Percentiles rank a stretch among this genome's conserved stretches.
Conservation (phyloP, 2,797 vertebrate genomes). For the Rhadinocentrus ornatus region DNA sequence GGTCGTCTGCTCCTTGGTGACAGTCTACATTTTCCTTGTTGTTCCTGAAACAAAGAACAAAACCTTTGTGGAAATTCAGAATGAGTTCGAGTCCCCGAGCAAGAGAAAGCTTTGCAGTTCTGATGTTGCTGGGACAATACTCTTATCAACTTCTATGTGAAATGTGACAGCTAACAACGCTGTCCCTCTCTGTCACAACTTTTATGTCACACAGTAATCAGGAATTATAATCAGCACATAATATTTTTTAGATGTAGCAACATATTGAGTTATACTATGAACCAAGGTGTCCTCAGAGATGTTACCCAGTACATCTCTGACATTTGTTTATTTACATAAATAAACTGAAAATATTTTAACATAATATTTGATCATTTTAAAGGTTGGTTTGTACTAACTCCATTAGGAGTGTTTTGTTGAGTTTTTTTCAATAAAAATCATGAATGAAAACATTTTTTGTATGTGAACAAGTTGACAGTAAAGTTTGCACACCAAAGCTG, state of each 20-base stretch:
- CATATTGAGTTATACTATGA: constrained; percentile 13
- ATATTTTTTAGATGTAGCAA: not conserved
- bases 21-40: constrained; percentile 83
- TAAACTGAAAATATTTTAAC: not conserved
- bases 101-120: constrained; percentile 22
- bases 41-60: constrained; percentile 91
- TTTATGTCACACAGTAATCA: not conserved
- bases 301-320: not conserved
- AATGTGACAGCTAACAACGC: not conserved
- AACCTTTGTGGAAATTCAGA: constrained; percentile 87
- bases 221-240: not conserved
- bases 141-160: constrained; percentile 69
- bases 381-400: constrained; percentile 27
- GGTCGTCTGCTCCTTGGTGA: constrained; percentile 76
- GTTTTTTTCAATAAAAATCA: constrained; percentile 41
- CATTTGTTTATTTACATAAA: not conserved
- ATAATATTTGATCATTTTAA: constrained; percentile 1
- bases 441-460: constrained; percentile 3
- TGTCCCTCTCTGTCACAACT: not conserved
- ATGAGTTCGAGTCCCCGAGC: constrained; percentile 77
- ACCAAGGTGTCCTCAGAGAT: constrained; percentile 11
- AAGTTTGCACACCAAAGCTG: not conserved
- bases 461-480: constrained; percentile 15
- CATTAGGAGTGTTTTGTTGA: constrained; percentile 14
- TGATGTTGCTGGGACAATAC: constrained; percentile 33